These are phyloP conservation scores for Tridacna crocea DNA, from an alignment of 2,888 invertebrate species.

Conservation along the genomic window DNA sequence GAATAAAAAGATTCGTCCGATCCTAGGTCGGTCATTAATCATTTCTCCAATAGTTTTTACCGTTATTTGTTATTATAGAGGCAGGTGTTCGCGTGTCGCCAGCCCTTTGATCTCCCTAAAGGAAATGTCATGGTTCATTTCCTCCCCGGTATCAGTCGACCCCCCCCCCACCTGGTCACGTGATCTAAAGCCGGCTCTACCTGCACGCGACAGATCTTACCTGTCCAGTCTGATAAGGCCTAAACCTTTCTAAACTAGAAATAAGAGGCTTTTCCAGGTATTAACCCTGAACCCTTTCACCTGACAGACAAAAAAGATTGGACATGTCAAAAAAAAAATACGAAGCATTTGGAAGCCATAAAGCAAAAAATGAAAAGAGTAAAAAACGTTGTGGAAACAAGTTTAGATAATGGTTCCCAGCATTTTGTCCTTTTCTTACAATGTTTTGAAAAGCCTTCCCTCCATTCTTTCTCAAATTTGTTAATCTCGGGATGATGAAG, in stretches of 20 bases:
- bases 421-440: not conserved
- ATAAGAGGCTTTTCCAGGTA: not conserved
- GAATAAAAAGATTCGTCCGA: too few relatives aligned
- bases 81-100: conserved; percentile 27
- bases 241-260: not conserved
- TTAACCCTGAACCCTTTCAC: not conserved
- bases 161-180: conserved; percentile 35
- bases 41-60: conserved; percentile 26
- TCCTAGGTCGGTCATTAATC: not conserved
- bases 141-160: conserved; percentile 11
- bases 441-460: not conserved
- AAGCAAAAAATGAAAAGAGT: not conserved
- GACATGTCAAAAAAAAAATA: too few relatives aligned
- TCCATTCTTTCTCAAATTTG: not conserved
- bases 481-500: not conserved
- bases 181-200: conserved; percentile 25
- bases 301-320: too few relatives aligned
- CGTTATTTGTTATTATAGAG: conserved; percentile 50
- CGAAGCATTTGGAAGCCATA: too few relatives aligned
- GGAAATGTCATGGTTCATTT: conserved; percentile 50
- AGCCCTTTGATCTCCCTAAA: conserved; percentile 27
- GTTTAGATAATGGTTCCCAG: not conserved
- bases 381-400: not conserved
- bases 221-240: conserved; percentile 31
- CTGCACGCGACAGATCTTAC: conserved; percentile 18